Base-by-base conservation (phyloP, 2,888 invertebrate species). In the Drosophila longiperda region DNA sequence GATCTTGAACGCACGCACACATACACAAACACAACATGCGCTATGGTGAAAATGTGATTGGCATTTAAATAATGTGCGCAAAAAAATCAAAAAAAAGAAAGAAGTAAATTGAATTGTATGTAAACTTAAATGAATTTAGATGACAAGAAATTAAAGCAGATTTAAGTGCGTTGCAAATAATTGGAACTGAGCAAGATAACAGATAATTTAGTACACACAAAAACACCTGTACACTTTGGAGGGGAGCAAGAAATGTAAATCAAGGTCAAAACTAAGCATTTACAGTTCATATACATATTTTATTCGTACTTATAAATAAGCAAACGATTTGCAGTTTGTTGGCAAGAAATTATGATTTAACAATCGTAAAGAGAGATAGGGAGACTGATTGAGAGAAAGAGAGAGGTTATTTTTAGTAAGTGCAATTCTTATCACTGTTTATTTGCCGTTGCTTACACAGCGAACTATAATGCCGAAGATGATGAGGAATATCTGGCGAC, bases 401-500 rank as follows among this genome's bases (percentile, higher is more conserved):
- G 20, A 23, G 12, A 33, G 33, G 34, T 29, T 45, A 45, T 32
- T 23, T 32, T 40, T 15, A 55, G 29, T 55, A 9, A 55, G 17
- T 32, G 29, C 15, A 29, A 42, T 5, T n/a, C 29, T n/a, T 32
- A 57, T 57, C 20, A 20, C 15, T 57, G 20, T 32, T 45, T 57
- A 45, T 32, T 57, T 40, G 45, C 15, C 49, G 54, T 55, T 62
- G 29, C 20, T 57, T 17, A 52, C 42, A 34, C 67, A 93, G 93
- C 93, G 34, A 93, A 93, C 76, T 93, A 93, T 60, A 93, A 93
- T 90, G 92, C 93, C 29, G 93, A 93, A n/a, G 93, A 93, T n/a
- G 93, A 93, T 78, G 92, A 91, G 61, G 91, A 92, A 40, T 92
- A 91, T 60, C 78, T 90, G 63, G 85, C 88, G 0, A 23, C 89